Evolutionary conservation across 1,140 invertebrate species (phyloP).

Genomic region (Agraylea sexmaculata): DNA sequence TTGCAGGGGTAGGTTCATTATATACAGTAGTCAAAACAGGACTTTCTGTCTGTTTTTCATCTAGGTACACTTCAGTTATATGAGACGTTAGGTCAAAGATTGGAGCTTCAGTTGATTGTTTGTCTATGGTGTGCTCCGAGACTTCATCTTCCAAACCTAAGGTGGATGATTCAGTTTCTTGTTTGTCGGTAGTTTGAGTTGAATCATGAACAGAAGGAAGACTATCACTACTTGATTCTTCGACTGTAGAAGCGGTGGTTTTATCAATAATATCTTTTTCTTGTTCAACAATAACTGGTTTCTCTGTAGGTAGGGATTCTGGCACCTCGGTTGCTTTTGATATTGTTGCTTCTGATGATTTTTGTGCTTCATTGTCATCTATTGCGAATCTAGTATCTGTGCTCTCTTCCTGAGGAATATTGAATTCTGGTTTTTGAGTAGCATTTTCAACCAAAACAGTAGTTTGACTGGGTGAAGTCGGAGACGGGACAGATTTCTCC

Average conservation of each 20-base stretch:
- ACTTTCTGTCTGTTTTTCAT: too few relatives aligned
- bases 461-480: too few relatives aligned
- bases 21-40: too few relatives aligned
- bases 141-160: too few relatives aligned
- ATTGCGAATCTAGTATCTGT: slow-evolving; percentile 2
- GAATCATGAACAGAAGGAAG: slow-evolving; percentile 1
- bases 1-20: too few relatives aligned
- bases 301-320: slow-evolving; percentile 16
- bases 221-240: neutral
- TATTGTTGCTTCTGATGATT: slow-evolving; percentile 9
- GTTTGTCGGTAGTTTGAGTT: slow-evolving; percentile 1
- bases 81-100: too few relatives aligned
- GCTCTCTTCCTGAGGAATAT: too few relatives aligned
- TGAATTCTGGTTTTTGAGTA: too few relatives aligned
- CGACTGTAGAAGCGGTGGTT: neutral
- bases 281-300: slow-evolving; percentile 13
- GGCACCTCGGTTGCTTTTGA: slow-evolving; percentile 15
- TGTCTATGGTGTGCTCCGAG: too few relatives aligned
- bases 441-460: too few relatives aligned
- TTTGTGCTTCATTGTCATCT: slow-evolving; percentile 6
- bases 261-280: neutral
- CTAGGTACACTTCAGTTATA: too few relatives aligned
- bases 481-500: too few relatives aligned
- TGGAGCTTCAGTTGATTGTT: neutral
- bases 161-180: slow-evolving; percentile 1